Conservation (phyloP, 2,888 invertebrate species). For the Lymantria dispar region DNA sequence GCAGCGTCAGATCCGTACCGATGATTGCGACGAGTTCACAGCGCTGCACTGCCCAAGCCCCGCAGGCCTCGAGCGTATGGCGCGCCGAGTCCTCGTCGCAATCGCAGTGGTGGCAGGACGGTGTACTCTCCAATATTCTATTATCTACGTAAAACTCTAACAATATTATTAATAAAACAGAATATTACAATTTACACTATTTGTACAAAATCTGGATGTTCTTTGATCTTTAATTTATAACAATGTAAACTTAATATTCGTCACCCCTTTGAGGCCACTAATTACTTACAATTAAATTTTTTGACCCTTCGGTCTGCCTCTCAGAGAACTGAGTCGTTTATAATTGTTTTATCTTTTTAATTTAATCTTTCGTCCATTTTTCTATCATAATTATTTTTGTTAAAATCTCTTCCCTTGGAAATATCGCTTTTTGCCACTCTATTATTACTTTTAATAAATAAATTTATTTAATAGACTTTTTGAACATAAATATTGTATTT, state of each 20-base stretch:
- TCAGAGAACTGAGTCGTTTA: not conserved
- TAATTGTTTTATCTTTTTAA: constrained; percentile 6
- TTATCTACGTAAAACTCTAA: too few species aligned
- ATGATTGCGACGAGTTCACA: too few species aligned
- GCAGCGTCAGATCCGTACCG: too few species aligned
- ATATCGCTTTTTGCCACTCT: not conserved
- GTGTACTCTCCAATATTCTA: too few species aligned
- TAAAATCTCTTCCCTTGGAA: not conserved
- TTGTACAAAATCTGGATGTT: too few species aligned
- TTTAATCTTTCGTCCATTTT: constrained; percentile 3
- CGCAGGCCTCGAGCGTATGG: too few species aligned
- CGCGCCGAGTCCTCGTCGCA: too few species aligned
- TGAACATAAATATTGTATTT: not conserved
- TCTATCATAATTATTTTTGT: constrained; percentile 1
- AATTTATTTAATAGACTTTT: not conserved
- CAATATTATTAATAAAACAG: too few species aligned
- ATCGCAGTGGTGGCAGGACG: too few species aligned
- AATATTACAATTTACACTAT: too few species aligned
- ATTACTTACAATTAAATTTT: constrained; percentile 4
- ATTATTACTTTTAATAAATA: not conserved
- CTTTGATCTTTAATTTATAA: not conserved
- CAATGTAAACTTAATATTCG: not conserved
- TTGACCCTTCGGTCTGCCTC: not conserved
- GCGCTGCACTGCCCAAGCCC: too few species aligned
- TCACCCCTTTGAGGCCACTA: constrained; percentile 1